Percentiles rank a stretch among this genome's conserved stretches.
Evolutionary conservation across 2,888 invertebrate genomes (phyloP).

Genomic region (Lasioglossum malachurum): DNA sequence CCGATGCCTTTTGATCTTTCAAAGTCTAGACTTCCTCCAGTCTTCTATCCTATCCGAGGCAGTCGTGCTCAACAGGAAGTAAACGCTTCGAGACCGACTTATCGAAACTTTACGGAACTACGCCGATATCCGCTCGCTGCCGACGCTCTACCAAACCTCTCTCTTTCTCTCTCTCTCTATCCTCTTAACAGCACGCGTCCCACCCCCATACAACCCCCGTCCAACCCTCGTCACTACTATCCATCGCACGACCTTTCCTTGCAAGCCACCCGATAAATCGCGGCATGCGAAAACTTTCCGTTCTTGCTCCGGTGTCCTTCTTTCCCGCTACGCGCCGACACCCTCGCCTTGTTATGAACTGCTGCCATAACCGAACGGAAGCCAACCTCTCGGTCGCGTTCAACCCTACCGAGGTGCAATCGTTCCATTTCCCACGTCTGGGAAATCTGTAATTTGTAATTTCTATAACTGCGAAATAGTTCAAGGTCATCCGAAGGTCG

Average conservation of each 20-base stretch:
- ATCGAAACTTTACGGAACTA: conserved; percentile 79
- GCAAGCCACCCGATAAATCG: conserved; percentile 46
- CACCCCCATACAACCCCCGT: conserved; percentile 15
- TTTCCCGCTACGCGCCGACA: conserved; percentile 10
- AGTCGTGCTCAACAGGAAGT: conserved; percentile 73
- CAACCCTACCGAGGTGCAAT: not conserved
- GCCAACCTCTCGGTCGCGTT: not conserved
- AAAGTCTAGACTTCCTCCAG: conserved; percentile 78
- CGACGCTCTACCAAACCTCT: conserved; percentile 22
- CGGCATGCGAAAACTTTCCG: conserved; percentile 28
- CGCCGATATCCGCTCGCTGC: conserved; percentile 71
- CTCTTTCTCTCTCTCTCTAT: conserved; percentile 6
- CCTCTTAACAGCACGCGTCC: conserved; percentile 44
- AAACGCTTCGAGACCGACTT: conserved; percentile 78
- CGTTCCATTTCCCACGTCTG: not conserved
- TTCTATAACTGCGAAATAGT: not conserved
- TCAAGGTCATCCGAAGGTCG: not conserved
- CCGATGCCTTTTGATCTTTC: conserved; percentile 81
- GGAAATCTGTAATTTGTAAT: not conserved
- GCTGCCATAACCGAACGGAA: not conserved
- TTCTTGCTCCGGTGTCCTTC: conserved; percentile 2
- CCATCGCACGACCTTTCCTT: conserved; percentile 40
- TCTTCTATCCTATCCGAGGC: conserved; percentile 67
- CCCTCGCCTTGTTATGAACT: not conserved
- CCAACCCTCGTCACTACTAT: conserved; percentile 61